Percentiles rank a stretch among this genome's conserved stretches.
These are phyloP conservation scores for Latrodectus elegans DNA, from an alignment of 2,888 invertebrate genomes.

Conservation along the genomic window DNA sequence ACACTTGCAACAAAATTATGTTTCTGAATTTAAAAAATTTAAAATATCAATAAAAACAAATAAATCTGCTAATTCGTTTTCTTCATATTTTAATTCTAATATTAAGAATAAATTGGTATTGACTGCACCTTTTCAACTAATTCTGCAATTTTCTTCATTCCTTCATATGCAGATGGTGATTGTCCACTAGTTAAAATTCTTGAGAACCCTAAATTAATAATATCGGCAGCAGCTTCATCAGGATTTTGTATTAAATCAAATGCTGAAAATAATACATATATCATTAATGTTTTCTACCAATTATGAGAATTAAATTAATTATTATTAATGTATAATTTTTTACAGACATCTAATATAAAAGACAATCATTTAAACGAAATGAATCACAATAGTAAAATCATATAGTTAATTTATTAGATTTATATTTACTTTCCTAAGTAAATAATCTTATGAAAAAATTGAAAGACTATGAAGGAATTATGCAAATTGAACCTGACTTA, in stretches of 20 bases:
- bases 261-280: background rate
- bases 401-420: too few species aligned
- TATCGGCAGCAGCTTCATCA: background rate
- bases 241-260: background rate
- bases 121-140: background rate
- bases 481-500: background rate
- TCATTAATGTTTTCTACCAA: too few species aligned
- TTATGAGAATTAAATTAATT: too few species aligned
- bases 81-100: too few species aligned
- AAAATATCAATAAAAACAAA: background rate
- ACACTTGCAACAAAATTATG: background rate
- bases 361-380: too few species aligned
- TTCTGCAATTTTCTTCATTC: background rate
- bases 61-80: background rate
- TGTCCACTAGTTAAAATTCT: constrained; percentile 18
- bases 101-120: too few species aligned
- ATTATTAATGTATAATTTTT: too few species aligned
- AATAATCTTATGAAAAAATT: background rate
- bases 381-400: too few species aligned
- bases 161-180: background rate
- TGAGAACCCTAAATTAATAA: constrained; percentile 5
- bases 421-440: too few species aligned
- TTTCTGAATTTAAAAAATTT: background rate
- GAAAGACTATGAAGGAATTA: background rate
- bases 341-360: too few species aligned